Evolutionary conservation across 2,888 invertebrate species (phyloP).

Genomic region (Plusia festucae): DNA sequence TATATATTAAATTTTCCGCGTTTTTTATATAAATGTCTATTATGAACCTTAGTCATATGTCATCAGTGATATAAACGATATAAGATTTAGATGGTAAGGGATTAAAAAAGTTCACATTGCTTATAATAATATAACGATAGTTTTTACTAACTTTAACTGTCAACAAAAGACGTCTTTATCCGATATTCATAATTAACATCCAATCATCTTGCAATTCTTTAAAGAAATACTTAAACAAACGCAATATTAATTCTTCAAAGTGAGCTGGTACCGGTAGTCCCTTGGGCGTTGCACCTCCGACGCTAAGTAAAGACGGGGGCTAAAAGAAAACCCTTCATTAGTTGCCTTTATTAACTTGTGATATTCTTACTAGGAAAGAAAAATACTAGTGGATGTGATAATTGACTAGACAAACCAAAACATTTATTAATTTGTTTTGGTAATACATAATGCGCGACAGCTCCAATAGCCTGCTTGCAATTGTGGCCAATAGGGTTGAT

Average conservation of each 20-base stretch:
- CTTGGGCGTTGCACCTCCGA: slow-evolving; percentile 50
- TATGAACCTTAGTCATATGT: too few species aligned
- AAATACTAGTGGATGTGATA: slow-evolving; percentile 41
- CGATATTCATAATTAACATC: background rate
- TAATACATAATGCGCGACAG: too few species aligned
- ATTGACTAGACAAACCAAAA: too few species aligned
- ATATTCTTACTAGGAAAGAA: slow-evolving; percentile 51
- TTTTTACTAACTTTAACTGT: background rate
- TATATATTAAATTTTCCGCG: too few species aligned
- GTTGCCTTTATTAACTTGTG: slow-evolving; percentile 72
- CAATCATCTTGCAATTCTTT: background rate
- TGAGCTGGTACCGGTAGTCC: slow-evolving; percentile 50
- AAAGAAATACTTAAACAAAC: slow-evolving; percentile 29
- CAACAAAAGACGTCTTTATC: background rate
- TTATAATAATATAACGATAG: too few species aligned
- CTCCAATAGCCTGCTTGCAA: too few species aligned
- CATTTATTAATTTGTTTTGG: too few species aligned
- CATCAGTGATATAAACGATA: too few species aligned
- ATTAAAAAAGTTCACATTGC: too few species aligned
- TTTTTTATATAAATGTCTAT: too few species aligned
- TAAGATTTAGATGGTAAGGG: too few species aligned
- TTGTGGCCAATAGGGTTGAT: too few species aligned
- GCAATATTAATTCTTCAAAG: slow-evolving; percentile 48
- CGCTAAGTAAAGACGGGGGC: slow-evolving; percentile 47
- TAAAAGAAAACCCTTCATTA: slow-evolving; percentile 74